Evolutionary conservation across 1,140 invertebrate species (phyloP), one percentile per base, ranked within the genome.

Genomic region (Ceratina japonica): DNA sequence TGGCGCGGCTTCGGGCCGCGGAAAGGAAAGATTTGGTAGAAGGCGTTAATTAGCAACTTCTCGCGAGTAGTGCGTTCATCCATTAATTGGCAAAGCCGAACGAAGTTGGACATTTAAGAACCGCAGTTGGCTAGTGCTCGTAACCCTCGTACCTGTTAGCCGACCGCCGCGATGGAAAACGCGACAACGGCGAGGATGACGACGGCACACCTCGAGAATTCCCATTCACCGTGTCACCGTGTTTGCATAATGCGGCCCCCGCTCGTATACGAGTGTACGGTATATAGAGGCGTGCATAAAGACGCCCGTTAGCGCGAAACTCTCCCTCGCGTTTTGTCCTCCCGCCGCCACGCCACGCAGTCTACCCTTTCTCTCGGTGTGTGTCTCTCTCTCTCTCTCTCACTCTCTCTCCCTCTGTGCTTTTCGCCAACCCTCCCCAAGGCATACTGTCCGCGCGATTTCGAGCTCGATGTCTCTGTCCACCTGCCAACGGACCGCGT

Each of bases 21-120:
- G 27, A n/a, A n/a, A 72, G 52, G 54, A 64, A 64, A 59, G 65
- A 65, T 70, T 80, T 64, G 62, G 52, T 27, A 44, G 74, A 81
- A 87, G 79, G 64, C 69, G 66, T 81, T 88, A 89, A 89, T 89
- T 88, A 89, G 86, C 61, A 27, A 69, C 75, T 80, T 56, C 76
- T 79, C 84, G 66, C 78, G 64, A 78, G 71, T 44, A 82, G 83
- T 87, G 75, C 79, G 85, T 77, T 75, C 82, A 81, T n/a, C 75
- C 83, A 88, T 86, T 89, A 89, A 89, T 89, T 89, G 87, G 85
- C 80, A 87, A 44, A 75, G 59, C 68, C 20, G 63, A 27, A 51
- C 76, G 16, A 73, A 84, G 58, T 59, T 56, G 65, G 61, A 16
- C 59, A 44, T 52, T 54, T 74, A 73, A 65, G 74, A 84, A 84